Conservation (phyloP, 2,113 vertebrate species). For the Stictonetta naevosa region DNA sequence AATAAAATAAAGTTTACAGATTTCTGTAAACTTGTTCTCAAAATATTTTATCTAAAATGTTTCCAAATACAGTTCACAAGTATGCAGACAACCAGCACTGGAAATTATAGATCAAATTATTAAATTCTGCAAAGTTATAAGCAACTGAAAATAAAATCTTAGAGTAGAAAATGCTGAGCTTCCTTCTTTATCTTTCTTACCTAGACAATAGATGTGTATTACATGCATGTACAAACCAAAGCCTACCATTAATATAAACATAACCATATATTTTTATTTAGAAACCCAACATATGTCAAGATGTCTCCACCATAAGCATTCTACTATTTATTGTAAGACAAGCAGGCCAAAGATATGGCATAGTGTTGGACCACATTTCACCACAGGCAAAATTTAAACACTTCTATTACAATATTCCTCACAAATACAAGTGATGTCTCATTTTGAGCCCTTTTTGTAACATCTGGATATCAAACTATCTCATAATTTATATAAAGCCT, state of each 20-base stretch:
- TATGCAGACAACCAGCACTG: not conserved
- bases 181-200: not conserved
- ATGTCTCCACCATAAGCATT: not conserved
- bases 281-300: not conserved
- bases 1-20: not conserved
- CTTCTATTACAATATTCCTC: not conserved
- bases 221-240: not conserved
- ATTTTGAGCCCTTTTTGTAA: not conserved
- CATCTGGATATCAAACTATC: not conserved
- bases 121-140: not conserved
- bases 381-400: not conserved
- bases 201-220: not conserved
- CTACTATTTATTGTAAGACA: not conserved
- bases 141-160: not conserved
- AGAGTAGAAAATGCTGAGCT: not conserved
- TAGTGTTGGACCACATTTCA: too few relatives aligned
- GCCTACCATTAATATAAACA: not conserved
- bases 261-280: not conserved
- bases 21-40: not conserved
- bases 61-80: not conserved
- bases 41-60: not conserved
- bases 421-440: not conserved
- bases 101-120: not conserved
- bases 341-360: not conserved
- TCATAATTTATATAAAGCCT: not conserved